A percentile compares a stretch with the other conserved stretches of the same genome.
Evolutionary conservation across 2,888 invertebrate genomes (phyloP).

Genomic region (Prosopocoilus inquinatus): DNA sequence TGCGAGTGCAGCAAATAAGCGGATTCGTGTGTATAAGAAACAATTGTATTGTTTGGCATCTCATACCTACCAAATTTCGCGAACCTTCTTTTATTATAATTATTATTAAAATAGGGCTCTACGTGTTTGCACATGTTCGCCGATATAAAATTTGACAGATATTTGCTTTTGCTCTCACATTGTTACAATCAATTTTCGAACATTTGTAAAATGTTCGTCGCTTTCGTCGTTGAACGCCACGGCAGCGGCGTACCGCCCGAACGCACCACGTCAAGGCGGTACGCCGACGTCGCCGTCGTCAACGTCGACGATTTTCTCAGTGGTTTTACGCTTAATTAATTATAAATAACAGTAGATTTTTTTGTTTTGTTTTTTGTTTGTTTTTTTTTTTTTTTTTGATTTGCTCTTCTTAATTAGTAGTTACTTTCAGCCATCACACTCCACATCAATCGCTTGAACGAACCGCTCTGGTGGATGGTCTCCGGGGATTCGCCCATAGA

Average conservation of each 20-base stretch:
- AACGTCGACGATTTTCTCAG: too few species aligned
- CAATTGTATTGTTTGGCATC: constrained; percentile 4
- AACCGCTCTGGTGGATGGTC: constrained; percentile 86
- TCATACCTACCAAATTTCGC: constrained; percentile 41
- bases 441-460: constrained; percentile 90
- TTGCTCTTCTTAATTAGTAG: constrained; percentile 41
- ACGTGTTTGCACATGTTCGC: constrained; percentile 39
- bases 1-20: constrained; percentile 26
- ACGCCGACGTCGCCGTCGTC: not conserved
- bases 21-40: constrained; percentile 14
- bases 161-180: constrained; percentile 10
- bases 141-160: constrained; percentile 27
- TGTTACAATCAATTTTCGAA: constrained; percentile 30
- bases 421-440: constrained; percentile 78
- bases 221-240: constrained; percentile 11
- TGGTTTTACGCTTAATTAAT: not conserved
- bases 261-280: constrained; percentile 1
- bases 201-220: constrained; percentile 44
- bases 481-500: constrained; percentile 69
- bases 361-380: too few species aligned
- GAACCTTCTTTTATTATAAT: constrained; percentile 11
- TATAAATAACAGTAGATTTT: too few species aligned
- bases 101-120: constrained; percentile 36
- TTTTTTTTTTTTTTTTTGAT: not conserved
- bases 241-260: constrained; percentile 14